phyloP scores from a whole-genome alignment of 2,797 vertebrate species.

The Hafferia zeledoni region DNA sequence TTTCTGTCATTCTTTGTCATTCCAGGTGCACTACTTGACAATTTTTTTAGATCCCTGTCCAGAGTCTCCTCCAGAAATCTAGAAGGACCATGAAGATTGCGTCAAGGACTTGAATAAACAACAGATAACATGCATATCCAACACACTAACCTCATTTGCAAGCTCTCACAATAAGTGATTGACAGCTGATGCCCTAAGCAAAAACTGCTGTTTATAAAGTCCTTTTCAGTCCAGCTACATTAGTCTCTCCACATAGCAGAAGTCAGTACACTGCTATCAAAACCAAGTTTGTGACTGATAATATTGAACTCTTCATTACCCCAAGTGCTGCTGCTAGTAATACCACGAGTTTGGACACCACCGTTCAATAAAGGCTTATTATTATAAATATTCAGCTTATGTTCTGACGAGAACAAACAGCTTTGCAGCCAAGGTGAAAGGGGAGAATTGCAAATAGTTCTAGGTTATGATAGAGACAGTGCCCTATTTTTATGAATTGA shows the following conservation, averaged over 20 bases:
- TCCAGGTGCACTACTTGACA: conserved; percentile 37
- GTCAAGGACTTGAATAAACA: conserved; percentile 56
- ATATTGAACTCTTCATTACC: conserved; percentile 56
- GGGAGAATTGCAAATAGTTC: conserved; percentile 16
- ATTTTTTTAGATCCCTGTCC: conserved; percentile 20
- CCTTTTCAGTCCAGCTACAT: conserved; percentile 51
- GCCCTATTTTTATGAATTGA: conserved; percentile 18
- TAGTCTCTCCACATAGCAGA: conserved; percentile 27
- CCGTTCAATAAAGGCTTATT: conserved; percentile 30
- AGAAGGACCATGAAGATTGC: conserved; percentile 41
- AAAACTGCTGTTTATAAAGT: conserved; percentile 59
- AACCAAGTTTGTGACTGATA: conserved; percentile 32
- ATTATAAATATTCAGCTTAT: conserved; percentile 53
- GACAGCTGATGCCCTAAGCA: conserved; percentile 55
- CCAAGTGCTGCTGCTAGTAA: conserved; percentile 61
- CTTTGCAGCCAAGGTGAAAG: conserved; percentile 38
- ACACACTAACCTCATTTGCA: conserved; percentile 55
- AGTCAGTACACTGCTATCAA: conserved; percentile 7
- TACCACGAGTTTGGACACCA: not conserved
- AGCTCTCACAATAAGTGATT: conserved; percentile 22
- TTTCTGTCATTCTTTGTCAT: conserved; percentile 10
- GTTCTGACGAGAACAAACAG: conserved; percentile 4
- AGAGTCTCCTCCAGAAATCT: conserved; percentile 23
- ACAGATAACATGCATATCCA: not conserved
- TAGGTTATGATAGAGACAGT: conserved; percentile 1